A percentile compares a stretch with the other conserved stretches of the same genome.
Evolutionary conservation across 2,113 vertebrate genomes (phyloP).

Genomic region (Bucco capensis): DNA sequence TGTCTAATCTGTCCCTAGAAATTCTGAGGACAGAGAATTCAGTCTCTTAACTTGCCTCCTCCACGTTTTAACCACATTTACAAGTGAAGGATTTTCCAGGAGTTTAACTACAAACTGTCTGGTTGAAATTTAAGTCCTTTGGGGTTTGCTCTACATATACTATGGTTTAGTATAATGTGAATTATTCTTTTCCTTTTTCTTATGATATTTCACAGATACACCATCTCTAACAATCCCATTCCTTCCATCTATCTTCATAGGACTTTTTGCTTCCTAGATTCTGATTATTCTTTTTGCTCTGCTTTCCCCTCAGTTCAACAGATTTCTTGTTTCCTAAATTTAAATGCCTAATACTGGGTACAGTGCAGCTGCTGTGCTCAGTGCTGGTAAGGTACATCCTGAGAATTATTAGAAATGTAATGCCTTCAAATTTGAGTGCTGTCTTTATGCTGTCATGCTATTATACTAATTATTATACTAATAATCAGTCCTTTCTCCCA

Average conservation of each 20-base stretch:
- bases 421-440: neutral
- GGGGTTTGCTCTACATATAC: neutral
- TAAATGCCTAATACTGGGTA: neutral
- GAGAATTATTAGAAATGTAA: constrained; percentile 1
- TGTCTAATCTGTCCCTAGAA: neutral
- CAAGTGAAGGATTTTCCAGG: neutral
- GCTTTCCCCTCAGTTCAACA: neutral
- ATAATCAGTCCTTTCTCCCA: no score
- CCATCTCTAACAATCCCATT: neutral
- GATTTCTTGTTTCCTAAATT: constrained; percentile 23
- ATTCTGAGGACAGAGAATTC: neutral
- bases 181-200: neutral
- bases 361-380: neutral
- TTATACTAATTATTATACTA: neutral
- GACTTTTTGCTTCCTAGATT: neutral
- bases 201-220: neutral
- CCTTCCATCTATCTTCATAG: neutral
- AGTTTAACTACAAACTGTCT: neutral
- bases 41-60: neutral
- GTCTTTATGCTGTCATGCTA: neutral
- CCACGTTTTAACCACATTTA: neutral
- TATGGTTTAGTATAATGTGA: neutral
- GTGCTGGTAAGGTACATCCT: neutral
- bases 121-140: neutral
- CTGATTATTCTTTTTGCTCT: neutral